Evolutionary conservation across 2,888 invertebrate species (phyloP), one percentile per base, ranked within the genome.

Genomic region (Sesia apiformis): DNA sequence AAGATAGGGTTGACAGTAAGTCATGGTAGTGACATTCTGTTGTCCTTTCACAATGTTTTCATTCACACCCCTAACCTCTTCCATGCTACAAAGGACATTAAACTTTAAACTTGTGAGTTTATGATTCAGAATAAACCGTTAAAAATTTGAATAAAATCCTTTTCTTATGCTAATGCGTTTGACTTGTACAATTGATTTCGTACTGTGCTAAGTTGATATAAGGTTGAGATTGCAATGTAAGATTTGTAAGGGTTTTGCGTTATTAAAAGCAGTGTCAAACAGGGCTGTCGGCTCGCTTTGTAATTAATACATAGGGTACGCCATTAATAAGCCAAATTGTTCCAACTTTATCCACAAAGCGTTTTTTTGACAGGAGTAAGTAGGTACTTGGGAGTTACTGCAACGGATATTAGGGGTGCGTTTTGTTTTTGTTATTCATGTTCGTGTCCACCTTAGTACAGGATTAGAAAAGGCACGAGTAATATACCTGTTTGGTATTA

Each of bases 1-100:
- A 84, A 83, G 80, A 73, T 78, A 81, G 79, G 74, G 75, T 79
- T 86, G 87, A 87, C 88, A 88, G 80, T 87, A 86, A 87, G 82
- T 81, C 74, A 74, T 76, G 74, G 76, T 65, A 72, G 76, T 79
- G 74, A 79, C 77, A 78, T 78, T 74, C 74, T 77, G 76, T 70
- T 72, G 70, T 74, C 76, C 81, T 75, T 77, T 78, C 73, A 76
- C 78, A 76, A 82, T 82, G 82, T 83, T 79, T 80, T 86, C 86
- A 87, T 87, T 88, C 86, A 87, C 88, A 88, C 88, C 86, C 88
- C 81, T 79, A 73, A 77, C 74, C 60, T 63, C 74, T 63, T 58
- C 4, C 3, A 23, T 59, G 61, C 52, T 3, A 53, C 6, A 75
- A 5, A 40, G 42, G 46, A 52, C 63, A 65, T 52, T 59, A 39